A percentile compares a stretch with the other conserved stretches of the same genome.
phyloP scores from a whole-genome alignment of 2,113 vertebrate genomes.

The Apteryx mantelli region DNA sequence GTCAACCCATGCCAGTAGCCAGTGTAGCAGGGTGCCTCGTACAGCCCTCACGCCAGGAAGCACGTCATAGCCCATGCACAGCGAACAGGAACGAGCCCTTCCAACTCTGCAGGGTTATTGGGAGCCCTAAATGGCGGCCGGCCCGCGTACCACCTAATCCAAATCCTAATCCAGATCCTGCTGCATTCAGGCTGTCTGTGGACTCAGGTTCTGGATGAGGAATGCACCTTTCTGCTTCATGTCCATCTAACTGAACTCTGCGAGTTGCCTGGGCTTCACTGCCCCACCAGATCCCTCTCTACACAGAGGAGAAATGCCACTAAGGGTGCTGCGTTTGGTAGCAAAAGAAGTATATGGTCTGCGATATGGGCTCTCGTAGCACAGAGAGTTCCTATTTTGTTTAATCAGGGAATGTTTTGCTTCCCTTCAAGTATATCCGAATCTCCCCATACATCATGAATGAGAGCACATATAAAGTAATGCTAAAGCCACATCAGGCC shows the following conservation, averaged over 20 bases:
- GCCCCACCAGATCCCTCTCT: neutral
- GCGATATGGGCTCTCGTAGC: neutral
- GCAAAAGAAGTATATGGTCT: neutral
- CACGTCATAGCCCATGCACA: rapidly evolving
- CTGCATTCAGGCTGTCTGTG: too few relatives aligned
- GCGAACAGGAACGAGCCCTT: neutral
- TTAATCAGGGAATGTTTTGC: neutral
- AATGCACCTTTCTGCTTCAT: neutral
- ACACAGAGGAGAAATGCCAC: neutral
- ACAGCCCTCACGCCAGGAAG: neutral
- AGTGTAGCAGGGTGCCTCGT: neutral
- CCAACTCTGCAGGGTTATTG: neutral
- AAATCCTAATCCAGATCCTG: too few relatives aligned
- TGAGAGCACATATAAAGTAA: neutral
- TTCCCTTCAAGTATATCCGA: neutral
- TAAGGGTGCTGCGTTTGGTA: neutral
- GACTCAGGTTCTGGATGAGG: too few relatives aligned
- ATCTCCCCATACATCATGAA: neutral
- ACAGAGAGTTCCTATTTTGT: neutral
- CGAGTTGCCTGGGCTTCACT: neutral
- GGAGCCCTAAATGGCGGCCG: neutral
- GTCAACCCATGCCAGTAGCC: neutral
- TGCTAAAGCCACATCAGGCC: neutral
- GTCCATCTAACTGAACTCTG: neutral
- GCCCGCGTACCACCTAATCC: too few relatives aligned